These are phyloP conservation scores for Syngnathoides biaculeatus DNA, from an alignment of 2,113 vertebrate species.

Conservation along the genomic window DNA sequence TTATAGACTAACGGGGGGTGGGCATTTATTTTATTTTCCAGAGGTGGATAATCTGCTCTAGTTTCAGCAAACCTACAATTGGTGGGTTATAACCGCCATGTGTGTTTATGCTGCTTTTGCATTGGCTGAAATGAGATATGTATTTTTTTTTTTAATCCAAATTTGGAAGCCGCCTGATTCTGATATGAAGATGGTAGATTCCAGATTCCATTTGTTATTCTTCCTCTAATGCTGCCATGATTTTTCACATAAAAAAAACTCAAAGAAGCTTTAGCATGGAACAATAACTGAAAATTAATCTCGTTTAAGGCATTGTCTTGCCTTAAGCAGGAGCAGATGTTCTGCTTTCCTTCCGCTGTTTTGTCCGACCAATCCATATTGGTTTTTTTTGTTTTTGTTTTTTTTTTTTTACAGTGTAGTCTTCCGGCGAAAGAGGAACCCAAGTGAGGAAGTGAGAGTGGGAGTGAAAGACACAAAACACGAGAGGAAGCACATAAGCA, in stretches of 20 bases:
- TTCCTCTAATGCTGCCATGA: neutral
- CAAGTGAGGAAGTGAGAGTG: constrained; percentile 52
- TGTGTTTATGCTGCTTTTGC: no score
- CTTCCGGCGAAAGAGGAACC: constrained; percentile 35
- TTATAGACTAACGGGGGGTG: no score
- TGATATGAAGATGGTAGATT: no score
- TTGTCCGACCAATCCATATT: constrained; percentile 43
- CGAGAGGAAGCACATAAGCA: neutral
- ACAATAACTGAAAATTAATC: neutral
- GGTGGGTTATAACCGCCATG: no score
- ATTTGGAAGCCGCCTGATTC: no score
- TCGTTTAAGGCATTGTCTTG: constrained; percentile 27
- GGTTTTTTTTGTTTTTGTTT: no score
- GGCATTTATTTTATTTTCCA: no score
- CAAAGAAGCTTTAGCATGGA: neutral
- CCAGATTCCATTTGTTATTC: no score
- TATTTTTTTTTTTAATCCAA: no score
- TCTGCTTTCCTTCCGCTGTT: constrained; percentile 59
- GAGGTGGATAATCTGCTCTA: no score
- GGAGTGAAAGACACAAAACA: constrained; percentile 23
- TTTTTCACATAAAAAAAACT: neutral
- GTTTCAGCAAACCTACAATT: no score
- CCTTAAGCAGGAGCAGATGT: constrained; percentile 43
- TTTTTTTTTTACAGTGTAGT: constrained; percentile 52
- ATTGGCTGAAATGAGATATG: no score